Evolutionary conservation across 2,113 vertebrate genomes (phyloP).

Genomic region (Forbesichthys agassizii): DNA sequence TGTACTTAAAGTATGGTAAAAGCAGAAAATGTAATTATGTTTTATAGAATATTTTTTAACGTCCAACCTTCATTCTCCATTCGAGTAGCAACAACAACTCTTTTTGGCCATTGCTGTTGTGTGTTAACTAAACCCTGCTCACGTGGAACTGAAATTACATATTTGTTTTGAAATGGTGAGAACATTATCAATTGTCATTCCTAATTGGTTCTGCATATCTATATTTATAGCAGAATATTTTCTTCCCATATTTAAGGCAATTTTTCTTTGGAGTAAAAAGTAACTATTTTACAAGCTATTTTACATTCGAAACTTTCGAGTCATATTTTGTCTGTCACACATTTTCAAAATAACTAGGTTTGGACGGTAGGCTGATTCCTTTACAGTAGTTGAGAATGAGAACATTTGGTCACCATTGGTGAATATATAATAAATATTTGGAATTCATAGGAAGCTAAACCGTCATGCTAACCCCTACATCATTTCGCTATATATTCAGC

Average conservation of each 20-base stretch:
- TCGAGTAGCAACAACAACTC: neutral
- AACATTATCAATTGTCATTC: slow-evolving; percentile 7
- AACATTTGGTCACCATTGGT: neutral
- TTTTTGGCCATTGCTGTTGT: neutral
- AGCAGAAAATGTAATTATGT: neutral
- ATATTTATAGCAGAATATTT: neutral
- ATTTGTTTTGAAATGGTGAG: neutral
- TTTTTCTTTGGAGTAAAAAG: neutral
- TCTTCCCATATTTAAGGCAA: neutral
- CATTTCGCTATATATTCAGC: neutral
- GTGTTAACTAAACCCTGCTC: neutral
- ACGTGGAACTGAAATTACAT: slow-evolving; percentile 6
- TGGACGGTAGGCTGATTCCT: too few relatives aligned
- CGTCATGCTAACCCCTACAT: neutral
- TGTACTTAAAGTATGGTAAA: neutral
- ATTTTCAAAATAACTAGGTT: neutral
- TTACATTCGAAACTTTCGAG: neutral
- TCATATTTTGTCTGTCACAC: neutral
- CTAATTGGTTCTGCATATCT: slow-evolving; percentile 10
- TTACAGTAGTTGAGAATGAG: neutral
- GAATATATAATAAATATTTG: neutral
- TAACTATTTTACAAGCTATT: neutral
- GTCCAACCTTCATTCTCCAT: neutral
- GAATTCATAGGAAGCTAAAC: neutral
- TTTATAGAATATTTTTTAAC: neutral